Base-by-base conservation (phyloP, 2,113 vertebrate genomes). In the Isichthys henryi region DNA sequence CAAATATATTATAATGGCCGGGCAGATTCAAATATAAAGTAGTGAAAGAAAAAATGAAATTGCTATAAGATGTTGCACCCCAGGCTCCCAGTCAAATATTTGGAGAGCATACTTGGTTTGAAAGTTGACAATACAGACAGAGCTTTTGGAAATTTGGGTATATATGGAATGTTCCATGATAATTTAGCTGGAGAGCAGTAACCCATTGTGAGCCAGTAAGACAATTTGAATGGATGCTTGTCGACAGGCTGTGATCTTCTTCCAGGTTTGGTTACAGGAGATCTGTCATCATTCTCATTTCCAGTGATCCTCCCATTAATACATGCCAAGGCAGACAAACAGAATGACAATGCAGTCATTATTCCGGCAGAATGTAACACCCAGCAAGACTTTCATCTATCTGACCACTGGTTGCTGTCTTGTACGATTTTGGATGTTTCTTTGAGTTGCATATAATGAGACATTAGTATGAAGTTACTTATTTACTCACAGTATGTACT, bases 221-320 rank as follows among this genome's bases (percentile, higher is more conserved):
- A 39, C 23, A 89, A 50, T 9, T 66, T 31, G 8, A 27, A 17
- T 74, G 82, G 84, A 88, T 50, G 49, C 46, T 50, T 19, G 53
- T 90, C 56, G 6, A 88, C n/a, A 90, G 31, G 21, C n/a, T 7
- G n/a, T 49, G 84, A 5, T 27, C 27, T 35, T 88, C 82, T 91
- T 90, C 53, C 87, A 91, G 84, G 82, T 91, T 83, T 92, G 91
- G 77, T 88, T 89, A 86, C 56, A 6, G 45, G 49, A 86, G 35
- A 19, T 19, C 77, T 19, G 86, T 27, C 46, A 56, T 52, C 39
- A 17, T 87, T 35, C 86, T 13, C 50, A 87, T 56, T 58, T 27
- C 19, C 66, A 35, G 62, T 88, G 82, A 84, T 27, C 53, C 46
- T 45, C 7, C 19, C 27, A 49, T 13, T 45, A 21, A 53, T 49